Evolutionary conservation across 2,113 vertebrate genomes (phyloP).

Genomic region (Pseudorectes ferrugineus): DNA sequence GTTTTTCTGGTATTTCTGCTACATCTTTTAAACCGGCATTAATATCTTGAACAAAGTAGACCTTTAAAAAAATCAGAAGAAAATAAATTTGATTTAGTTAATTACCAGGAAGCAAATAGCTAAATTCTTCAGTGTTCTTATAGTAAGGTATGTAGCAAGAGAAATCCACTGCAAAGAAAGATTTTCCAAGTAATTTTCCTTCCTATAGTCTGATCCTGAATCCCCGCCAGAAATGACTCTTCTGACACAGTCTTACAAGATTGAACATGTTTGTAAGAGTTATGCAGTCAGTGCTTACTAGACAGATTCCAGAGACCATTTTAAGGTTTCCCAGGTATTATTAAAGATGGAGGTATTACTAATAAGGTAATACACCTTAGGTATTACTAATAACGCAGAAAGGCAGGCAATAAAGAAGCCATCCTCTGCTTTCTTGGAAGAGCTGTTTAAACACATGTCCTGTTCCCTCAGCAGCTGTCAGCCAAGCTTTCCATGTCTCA

Average conservation of each 20-base stretch:
- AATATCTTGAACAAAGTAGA: conserved; percentile 87
- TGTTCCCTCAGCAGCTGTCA: not conserved
- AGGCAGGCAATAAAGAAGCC: not conserved
- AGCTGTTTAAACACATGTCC: not conserved
- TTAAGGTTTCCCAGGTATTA: not conserved
- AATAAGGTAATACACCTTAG: not conserved
- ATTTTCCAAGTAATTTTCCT: not conserved
- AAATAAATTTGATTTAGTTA: conserved; percentile 22
- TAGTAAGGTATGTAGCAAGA: not conserved
- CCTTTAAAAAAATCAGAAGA: conserved; percentile 64
- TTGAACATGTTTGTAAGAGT: fast-evolving
- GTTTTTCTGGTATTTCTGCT: conserved; percentile 56
- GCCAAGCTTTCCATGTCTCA: not conserved
- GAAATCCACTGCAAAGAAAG: not conserved
- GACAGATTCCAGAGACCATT: not conserved
- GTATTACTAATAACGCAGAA: not conserved
- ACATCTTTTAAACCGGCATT: conserved; percentile 81
- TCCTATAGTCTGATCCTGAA: not conserved
- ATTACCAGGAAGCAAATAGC: conserved; percentile 72
- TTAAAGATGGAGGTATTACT: not conserved
- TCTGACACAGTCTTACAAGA: not conserved
- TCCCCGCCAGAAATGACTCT: not conserved
- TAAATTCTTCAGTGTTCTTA: not conserved
- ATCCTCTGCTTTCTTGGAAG: not conserved
- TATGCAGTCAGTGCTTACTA: not conserved